Base-by-base conservation (phyloP, 2,797 vertebrate genomes). In the Dendrocincla fuliginosa region DNA sequence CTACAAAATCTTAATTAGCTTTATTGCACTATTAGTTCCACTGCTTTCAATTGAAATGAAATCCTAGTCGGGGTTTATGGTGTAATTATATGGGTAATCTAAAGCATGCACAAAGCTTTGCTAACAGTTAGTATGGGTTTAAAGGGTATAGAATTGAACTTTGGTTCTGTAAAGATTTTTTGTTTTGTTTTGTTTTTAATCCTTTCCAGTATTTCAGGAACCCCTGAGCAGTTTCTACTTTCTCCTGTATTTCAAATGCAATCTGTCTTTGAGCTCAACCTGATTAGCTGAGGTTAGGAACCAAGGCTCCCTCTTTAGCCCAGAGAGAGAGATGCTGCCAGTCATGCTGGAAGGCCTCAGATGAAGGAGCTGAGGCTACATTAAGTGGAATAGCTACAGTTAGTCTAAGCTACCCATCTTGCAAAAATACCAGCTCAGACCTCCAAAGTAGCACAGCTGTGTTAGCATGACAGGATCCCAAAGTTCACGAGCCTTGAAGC, bases 31-130 rank as follows among this genome's bases (percentile, higher is more conserved):
- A 32, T 88, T 88, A 78, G 55, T 78, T 81, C 57, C 69, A 88
- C 17, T 65, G 61, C 53, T 89, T 95, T 89, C 78, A 89, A 5
- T 5, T 86, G 82, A 85, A 78, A 89, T 91, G 32, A 93, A 93
- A 89, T 78, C 68, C 75, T 68, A 13, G n/a, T 24, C 15, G 57
- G 46, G 75, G 18, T 8, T 89, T 80, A 64, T 53, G 17, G 30
- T 80, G 49, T 83, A 82, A 89, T 92, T 90, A 85, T 41, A 60
- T 41, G 65, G 75, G 50, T 84, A 87, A 93, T 33, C 33, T 75
- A 71, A 93, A 91, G 82, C 73, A 81, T 35, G 19, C 53, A 64
- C 28, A 85, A 93, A 83, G 35, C 42, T 91, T 96, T 94, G 50
- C 69, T 89, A 57, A 16, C 46, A 50, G 52, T 81, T 81, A 22